A percentile compares a stretch with the other conserved stretches of the same genome.
phyloP scores from a whole-genome alignment of 37 sponge, comb jelly and placozoan genomes.

The Crambe crambe region DNA sequence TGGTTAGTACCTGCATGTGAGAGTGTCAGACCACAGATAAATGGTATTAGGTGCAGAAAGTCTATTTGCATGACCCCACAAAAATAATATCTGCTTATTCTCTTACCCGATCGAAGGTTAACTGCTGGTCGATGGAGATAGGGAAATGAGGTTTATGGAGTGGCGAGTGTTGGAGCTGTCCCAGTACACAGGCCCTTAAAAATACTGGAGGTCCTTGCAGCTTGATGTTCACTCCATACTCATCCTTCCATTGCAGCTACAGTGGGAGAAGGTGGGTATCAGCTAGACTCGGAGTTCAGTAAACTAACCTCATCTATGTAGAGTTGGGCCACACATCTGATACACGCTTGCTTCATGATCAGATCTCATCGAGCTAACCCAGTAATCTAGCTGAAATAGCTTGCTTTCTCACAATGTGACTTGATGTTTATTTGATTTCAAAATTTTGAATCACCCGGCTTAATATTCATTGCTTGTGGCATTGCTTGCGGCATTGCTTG shows the following conservation, averaged over 20 bases:
- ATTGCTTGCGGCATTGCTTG: too few species aligned
- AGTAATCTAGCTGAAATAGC: too few species aligned
- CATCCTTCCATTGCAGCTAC: conserved; percentile 63
- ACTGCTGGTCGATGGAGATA: conserved; percentile 45
- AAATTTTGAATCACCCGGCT: not conserved
- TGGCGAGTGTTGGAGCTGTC: conserved; percentile 71
- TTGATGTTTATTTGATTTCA: too few species aligned
- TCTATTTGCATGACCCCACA: not conserved
- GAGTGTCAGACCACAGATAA: too few species aligned
- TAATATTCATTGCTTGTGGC: too few species aligned
- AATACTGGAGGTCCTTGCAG: conserved; percentile 66
- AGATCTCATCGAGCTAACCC: too few species aligned
- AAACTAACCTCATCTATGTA: conserved; percentile 38
- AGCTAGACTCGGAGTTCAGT: not conserved
- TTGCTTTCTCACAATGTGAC: too few species aligned
- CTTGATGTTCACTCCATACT: conserved; percentile 12
- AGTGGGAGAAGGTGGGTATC: not conserved
- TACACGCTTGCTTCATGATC: conserved; percentile 57
- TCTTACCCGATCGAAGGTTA: conserved; percentile 69
- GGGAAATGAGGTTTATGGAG: conserved; percentile 66
- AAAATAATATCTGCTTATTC: not conserved
- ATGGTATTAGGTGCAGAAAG: not conserved
- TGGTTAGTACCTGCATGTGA: conserved; percentile 63
- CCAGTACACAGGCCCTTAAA: conserved; percentile 74
- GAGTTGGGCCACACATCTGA: conserved; percentile 63